These are phyloP conservation scores for Alcis repandata DNA, from an alignment of 2,888 invertebrate species.

Conservation along the genomic window DNA sequence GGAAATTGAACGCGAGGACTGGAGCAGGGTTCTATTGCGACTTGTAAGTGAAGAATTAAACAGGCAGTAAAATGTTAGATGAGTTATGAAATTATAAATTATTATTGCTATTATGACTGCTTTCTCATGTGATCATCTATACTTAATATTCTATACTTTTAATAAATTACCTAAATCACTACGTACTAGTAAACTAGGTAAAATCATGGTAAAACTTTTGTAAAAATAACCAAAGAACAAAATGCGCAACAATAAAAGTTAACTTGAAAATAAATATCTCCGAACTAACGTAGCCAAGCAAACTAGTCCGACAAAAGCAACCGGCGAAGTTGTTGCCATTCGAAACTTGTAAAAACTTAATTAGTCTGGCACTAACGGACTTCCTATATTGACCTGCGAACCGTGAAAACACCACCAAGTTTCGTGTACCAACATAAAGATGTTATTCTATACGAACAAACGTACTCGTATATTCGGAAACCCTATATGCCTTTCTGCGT, in stretches of 20 bases:
- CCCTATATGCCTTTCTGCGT: conserved; percentile 47
- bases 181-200: too few relatives aligned
- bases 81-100: too few relatives aligned
- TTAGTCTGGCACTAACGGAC: conserved; percentile 39
- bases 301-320: conserved; percentile 37
- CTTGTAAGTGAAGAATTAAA: too few relatives aligned
- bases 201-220: too few relatives aligned
- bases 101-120: too few relatives aligned
- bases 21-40: too few relatives aligned
- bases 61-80: too few relatives aligned
- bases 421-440: conserved; percentile 43
- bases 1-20: neutral
- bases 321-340: conserved; percentile 43
- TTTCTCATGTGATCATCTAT: too few relatives aligned
- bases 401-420: conserved; percentile 40
- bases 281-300: conserved; percentile 21
- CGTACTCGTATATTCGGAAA: conserved; percentile 38
- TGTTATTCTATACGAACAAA: conserved; percentile 42
- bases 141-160: too few relatives aligned
- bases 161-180: too few relatives aligned
- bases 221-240: conserved; percentile 3
- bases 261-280: conserved; percentile 19
- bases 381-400: conserved; percentile 45
- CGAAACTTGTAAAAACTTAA: conserved; percentile 48
- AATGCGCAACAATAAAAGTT: conserved; percentile 9